Conservation (phyloP, 2,797 vertebrate genomes). For the Poecilia picta region DNA sequence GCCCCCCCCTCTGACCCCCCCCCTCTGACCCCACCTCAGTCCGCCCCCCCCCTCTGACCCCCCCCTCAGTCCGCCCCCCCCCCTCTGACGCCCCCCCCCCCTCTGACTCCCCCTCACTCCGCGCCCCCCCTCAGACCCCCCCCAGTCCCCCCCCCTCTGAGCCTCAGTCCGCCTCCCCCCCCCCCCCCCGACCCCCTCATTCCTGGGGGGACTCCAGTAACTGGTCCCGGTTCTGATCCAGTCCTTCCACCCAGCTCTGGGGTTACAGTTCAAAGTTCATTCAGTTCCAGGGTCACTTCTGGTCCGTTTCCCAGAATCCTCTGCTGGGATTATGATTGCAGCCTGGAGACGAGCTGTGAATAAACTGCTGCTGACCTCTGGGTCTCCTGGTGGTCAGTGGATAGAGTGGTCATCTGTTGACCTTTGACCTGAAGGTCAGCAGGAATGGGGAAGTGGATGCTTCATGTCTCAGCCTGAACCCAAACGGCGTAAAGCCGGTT, state of each 20-base stretch:
- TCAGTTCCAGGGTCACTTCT: slow-evolving; percentile 52
- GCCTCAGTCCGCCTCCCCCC: not conserved
- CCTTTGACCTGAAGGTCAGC: slow-evolving; percentile 56
- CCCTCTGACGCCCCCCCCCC: no score
- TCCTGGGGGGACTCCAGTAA: slow-evolving; percentile 65
- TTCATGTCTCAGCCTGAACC: not conserved
- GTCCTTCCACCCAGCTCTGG: slow-evolving; percentile 19
- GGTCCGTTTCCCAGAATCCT: slow-evolving; percentile 30
- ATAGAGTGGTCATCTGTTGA: slow-evolving; percentile 64
- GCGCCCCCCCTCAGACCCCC: not conserved
- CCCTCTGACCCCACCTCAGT: no score
- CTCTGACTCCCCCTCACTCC: no score
- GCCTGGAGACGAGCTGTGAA: slow-evolving; percentile 15
- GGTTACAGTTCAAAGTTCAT: slow-evolving; percentile 73
- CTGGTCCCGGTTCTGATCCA: slow-evolving; percentile 47
- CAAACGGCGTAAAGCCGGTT: not conserved
- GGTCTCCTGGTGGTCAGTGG: slow-evolving; percentile 39
- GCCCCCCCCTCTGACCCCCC: no score
- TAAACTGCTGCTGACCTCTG: slow-evolving; percentile 26
- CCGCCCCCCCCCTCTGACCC: no score
- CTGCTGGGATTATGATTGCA: slow-evolving; percentile 4
- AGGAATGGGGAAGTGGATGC: slow-evolving; percentile 41
- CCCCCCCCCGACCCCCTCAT: not conserved
- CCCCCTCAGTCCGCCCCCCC: no score
- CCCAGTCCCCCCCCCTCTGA: no score